A percentile compares a stretch with the other conserved stretches of the same genome.
Conservation (phyloP, 2,113 vertebrate genomes). For the Salvelinus namaycush region DNA sequence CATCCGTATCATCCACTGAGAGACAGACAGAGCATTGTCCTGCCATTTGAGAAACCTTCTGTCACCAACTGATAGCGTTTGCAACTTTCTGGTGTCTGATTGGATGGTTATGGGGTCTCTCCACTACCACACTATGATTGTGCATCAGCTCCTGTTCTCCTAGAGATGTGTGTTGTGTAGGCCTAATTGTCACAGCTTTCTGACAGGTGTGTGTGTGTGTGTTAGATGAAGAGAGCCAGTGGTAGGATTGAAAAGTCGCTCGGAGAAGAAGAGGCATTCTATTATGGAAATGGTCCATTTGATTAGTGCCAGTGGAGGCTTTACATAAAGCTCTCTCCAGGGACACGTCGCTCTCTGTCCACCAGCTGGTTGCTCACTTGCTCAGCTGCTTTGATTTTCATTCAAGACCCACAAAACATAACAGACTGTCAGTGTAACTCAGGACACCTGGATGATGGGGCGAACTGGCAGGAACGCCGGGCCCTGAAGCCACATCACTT, state of each 20-base stretch:
- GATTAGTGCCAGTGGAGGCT: conserved; percentile 17
- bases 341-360: conserved; percentile 14
- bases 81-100: neutral
- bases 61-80: neutral
- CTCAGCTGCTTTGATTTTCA: conserved; percentile 32
- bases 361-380: conserved; percentile 25
- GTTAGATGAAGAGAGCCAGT: neutral
- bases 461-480: conserved; percentile 15
- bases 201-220: neutral
- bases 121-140: too few relatives aligned
- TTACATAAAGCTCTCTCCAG: conserved; percentile 37
- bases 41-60: neutral
- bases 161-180: neutral
- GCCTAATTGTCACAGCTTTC: neutral
- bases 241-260: neutral
- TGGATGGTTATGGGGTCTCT: neutral
- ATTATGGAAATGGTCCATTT: conserved; percentile 9
- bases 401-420: conserved; percentile 42
- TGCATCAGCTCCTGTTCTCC: neutral
- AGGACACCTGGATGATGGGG: conserved; percentile 31
- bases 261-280: conserved; percentile 1
- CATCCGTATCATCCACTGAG: neutral
- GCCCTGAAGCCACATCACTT: conserved; percentile 11
- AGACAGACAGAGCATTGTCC: neutral
- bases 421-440: conserved; percentile 30